Evolutionary conservation across 2,113 vertebrate species (phyloP).

Genomic region (Crotalus helleri): DNA sequence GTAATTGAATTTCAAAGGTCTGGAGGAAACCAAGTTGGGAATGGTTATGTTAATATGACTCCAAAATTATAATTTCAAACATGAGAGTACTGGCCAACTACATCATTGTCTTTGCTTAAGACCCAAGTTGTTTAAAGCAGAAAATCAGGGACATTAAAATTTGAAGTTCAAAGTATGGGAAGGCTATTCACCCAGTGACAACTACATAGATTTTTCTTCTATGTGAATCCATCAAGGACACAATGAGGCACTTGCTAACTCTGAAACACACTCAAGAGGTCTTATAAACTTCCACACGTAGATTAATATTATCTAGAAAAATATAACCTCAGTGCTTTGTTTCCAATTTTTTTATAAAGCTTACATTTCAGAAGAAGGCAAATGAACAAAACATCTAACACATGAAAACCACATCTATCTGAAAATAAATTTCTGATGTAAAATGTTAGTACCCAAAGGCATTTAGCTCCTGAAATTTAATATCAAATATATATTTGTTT

Average conservation of each 20-base stretch:
- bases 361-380: slow-evolving; percentile 33
- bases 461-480: slow-evolving; percentile 40
- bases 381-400: background rate
- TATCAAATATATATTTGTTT: slow-evolving; percentile 26
- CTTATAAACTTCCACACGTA: slow-evolving; percentile 30
- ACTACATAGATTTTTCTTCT: background rate
- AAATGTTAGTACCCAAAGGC: slow-evolving; percentile 7
- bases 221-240: slow-evolving; percentile 52
- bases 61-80: background rate
- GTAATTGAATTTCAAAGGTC: background rate
- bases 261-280: slow-evolving; percentile 27
- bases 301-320: slow-evolving; percentile 41
- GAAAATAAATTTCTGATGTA: slow-evolving; percentile 36
- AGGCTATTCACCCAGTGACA: background rate
- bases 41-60: background rate
- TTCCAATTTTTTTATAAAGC: slow-evolving; percentile 45
- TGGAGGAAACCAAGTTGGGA: background rate
- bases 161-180: background rate
- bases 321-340: slow-evolving; percentile 35
- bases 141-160: background rate
- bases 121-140: background rate
- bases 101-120: background rate
- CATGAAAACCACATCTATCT: background rate
- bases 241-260: slow-evolving; percentile 41
- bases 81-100: background rate